phyloP scores from a whole-genome alignment of 2,888 invertebrate genomes.

The Patella depressa region DNA sequence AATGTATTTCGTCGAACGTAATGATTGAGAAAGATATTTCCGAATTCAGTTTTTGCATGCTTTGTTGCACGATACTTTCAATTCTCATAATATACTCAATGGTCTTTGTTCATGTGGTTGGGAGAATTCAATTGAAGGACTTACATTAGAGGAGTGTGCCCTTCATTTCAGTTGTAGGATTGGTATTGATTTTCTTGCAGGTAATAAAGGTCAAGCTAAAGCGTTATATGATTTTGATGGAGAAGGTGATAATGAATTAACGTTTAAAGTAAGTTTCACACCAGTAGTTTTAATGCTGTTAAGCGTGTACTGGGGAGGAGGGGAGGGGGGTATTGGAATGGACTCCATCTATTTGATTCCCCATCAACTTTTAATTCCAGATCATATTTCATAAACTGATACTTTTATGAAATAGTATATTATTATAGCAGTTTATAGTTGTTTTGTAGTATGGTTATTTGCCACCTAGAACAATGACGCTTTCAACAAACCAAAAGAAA shows the following conservation, averaged over 20 bases:
- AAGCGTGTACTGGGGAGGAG: too few relatives aligned
- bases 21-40: too few relatives aligned
- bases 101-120: background rate
- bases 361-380: background rate
- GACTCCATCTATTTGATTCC: background rate
- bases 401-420: background rate
- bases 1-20: too few relatives aligned
- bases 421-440: too few relatives aligned
- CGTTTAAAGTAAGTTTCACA: conserved; percentile 43
- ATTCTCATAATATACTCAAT: too few relatives aligned
- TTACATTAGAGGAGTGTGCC: background rate
- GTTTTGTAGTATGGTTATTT: too few relatives aligned
- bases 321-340: background rate
- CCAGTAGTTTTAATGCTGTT: background rate
- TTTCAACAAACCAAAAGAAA: too few relatives aligned
- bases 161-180: background rate
- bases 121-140: background rate
- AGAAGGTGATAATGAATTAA: conserved; percentile 54
- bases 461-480: too few relatives aligned
- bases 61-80: too few relatives aligned
- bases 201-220: conserved; percentile 24
- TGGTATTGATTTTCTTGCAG: background rate
- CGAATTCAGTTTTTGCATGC: too few relatives aligned
- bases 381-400: background rate
- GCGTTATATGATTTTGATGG: conserved; percentile 59